Evolutionary conservation across 2,888 invertebrate genomes (phyloP).

Genomic region (Allolobophora icterica): DNA sequence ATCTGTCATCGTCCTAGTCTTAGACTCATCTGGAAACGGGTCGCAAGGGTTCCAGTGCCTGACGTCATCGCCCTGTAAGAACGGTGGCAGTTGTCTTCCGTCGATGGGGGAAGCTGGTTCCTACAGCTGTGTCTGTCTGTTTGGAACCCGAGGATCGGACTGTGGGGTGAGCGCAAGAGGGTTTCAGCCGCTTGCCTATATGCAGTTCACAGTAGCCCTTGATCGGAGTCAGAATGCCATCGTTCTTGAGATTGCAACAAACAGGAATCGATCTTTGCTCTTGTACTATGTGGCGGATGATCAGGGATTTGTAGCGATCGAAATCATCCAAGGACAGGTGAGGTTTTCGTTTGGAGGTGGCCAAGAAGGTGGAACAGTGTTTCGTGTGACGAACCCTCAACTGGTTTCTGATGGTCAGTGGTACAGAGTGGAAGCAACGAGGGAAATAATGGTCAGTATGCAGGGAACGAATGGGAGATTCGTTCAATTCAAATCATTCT

Average conservation of each 20-base stretch:
- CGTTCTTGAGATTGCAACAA: constrained; percentile 85
- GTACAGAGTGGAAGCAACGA: constrained; percentile 77
- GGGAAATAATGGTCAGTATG: constrained; percentile 54
- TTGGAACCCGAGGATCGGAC: constrained; percentile 83
- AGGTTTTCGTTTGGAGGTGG: constrained; percentile 77
- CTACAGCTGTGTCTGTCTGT: constrained; percentile 79
- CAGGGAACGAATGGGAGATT: no score
- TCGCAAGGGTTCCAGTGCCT: constrained; percentile 14
- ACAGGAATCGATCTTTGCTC: constrained; percentile 83
- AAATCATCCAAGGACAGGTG: constrained; percentile 82
- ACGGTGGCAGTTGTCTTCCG: constrained; percentile 77
- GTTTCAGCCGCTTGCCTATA: constrained; percentile 85
- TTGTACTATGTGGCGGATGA: constrained; percentile 74
- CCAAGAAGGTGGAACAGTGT: constrained; percentile 75
- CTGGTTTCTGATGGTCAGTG: constrained; percentile 84
- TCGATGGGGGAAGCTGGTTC: constrained; percentile 68
- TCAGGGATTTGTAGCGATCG: constrained; percentile 88
- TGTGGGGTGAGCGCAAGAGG: constrained; percentile 90
- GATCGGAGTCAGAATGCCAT: constrained; percentile 85
- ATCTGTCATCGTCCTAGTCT: background rate
- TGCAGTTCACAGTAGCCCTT: constrained; percentile 80
- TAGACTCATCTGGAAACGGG: constrained; percentile 6
- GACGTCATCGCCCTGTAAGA: constrained; percentile 72
- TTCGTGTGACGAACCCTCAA: constrained; percentile 75
- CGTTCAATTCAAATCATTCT: no score